Evolutionary conservation across 37 sponge, comb jelly and placozoan genomes (phyloP), one percentile per base, ranked within the genome.

Genomic region (Amphimedon queenslandica): DNA sequence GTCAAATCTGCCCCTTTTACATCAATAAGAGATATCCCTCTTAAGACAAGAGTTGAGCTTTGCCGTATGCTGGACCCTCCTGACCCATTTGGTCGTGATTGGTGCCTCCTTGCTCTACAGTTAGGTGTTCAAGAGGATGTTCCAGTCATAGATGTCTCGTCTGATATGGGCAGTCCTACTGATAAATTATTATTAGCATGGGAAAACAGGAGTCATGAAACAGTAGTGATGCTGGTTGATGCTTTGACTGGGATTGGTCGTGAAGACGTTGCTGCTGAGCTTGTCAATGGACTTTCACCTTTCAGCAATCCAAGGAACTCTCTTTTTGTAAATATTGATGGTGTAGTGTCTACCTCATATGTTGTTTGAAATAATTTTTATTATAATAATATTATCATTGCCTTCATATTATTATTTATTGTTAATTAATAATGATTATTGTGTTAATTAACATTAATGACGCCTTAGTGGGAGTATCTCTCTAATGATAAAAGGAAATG

Each of bases 31-130:
- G 55, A 66, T 29, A 38, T 91, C 34, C 58, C 84, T 4, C 69
- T 58, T 5, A 77, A 75, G 58, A 72, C 90, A 1, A 73, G 87
- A 21, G 33, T 51, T 31, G 66, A 82, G 40, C 58, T 94, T 67
- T 68, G 95, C 67, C 69, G 80, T 0, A 4, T 90, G 67, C 64
- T 94, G 34, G 95, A 94, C 68, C 84, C 82, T 8, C 84, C 76
- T 31, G 77, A 94, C 63, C 84, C 84, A 1, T 75, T 94, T 66
- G 95, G 95, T 2, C 71, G 87, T 18, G 88, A 94, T 58, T 94
- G 91, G 95, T 90, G 91, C 61, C 83, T 94, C 3, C 74, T 90
- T 25, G 81, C 88, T 21, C 79, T 90, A 31, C 69, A 83, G 60
- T 72, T 94, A 20, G 87, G 82, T 13, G 70, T 90, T 6, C 64